Evolutionary conservation across 2,888 invertebrate species (phyloP), one percentile per base, ranked within the genome.

Genomic region (Idaea aversata): DNA sequence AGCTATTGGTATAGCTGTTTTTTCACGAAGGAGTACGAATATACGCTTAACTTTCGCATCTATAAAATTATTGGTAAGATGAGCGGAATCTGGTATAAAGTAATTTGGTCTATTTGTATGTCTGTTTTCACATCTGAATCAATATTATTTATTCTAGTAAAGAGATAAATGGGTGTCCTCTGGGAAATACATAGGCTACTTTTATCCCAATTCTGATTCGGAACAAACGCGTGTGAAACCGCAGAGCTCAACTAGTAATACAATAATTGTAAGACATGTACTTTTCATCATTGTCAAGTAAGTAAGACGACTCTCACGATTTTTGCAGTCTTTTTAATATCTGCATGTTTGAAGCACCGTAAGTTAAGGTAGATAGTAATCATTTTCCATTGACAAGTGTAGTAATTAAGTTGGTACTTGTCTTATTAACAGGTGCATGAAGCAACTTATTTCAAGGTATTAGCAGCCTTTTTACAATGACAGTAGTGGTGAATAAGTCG

Each of bases 251-350:
- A 25, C 25, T 25, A 25, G 25, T 25, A 25, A 25, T 25, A 25
- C 25, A 2, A 25, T 25, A 25, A 61, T 59, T 65, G 61, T 10
- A 36, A 70, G 70, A 70, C 70, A 65, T 70, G 77, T 74, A 77
- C 80, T 78, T 83, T 82, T 82, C 80, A 77, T 77, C 78, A 82
- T 82, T 83, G 82, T 84, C 75, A 73, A 67, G 69, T 75, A 77
- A 82, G 79, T 79, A 79, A 79, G 77, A 70, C 77, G 73, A 77
- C 65, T 83, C 83, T 76, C 83, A 83, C 83, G 83, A 76, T 77
- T 78, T 73, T 65, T 13, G 10, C 47, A 13, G 47, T 7, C 47
- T 47, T 47, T 13, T 47, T 47, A 47, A 10, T 10, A 47, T 4
- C 47, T 47, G 47, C 47, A 13, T 47, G 7, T 13, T 47, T 47